phyloP scores from a whole-genome alignment of 2,113 vertebrate genomes.

The Solea solea region DNA sequence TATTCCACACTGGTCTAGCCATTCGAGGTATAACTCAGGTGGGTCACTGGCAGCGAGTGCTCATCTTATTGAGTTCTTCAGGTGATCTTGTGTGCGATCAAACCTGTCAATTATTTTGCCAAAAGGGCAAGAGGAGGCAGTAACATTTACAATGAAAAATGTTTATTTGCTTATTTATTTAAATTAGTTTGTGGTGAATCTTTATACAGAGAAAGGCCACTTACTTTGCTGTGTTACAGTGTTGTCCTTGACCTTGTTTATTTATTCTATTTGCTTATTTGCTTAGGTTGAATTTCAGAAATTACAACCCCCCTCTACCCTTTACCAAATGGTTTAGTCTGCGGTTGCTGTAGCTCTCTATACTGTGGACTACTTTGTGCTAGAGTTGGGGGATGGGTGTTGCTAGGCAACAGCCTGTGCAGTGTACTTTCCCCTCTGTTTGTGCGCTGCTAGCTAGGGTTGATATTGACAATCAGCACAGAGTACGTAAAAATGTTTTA shows the following conservation, averaged over 20 bases:
- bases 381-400: slow-evolving; percentile 77
- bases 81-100: background rate
- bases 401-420: slow-evolving; percentile 69
- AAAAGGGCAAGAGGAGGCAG: too few species aligned
- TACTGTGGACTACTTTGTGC: slow-evolving; percentile 68
- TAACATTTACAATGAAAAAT: slow-evolving; percentile 2
- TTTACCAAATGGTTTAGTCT: slow-evolving; percentile 66
- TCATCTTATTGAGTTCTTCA: slow-evolving; percentile 6
- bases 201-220: background rate
- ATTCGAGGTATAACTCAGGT: slow-evolving; percentile 15
- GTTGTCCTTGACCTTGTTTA: slow-evolving; percentile 26
- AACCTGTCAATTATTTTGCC: too few species aligned
- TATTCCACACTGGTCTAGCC: background rate
- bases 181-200: background rate
- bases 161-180: background rate
- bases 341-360: slow-evolving; percentile 67
- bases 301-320: background rate
- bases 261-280: background rate
- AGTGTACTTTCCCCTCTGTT: slow-evolving; percentile 55
- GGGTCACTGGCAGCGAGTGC: background rate
- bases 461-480: slow-evolving; percentile 30
- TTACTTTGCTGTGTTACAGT: background rate
- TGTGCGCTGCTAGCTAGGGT: slow-evolving; percentile 67
- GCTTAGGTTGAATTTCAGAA: slow-evolving; percentile 12
- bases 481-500: slow-evolving; percentile 17